Evolutionary conservation across 2,888 invertebrate species (phyloP).

Genomic region (Amphipyra tragopoginis): DNA sequence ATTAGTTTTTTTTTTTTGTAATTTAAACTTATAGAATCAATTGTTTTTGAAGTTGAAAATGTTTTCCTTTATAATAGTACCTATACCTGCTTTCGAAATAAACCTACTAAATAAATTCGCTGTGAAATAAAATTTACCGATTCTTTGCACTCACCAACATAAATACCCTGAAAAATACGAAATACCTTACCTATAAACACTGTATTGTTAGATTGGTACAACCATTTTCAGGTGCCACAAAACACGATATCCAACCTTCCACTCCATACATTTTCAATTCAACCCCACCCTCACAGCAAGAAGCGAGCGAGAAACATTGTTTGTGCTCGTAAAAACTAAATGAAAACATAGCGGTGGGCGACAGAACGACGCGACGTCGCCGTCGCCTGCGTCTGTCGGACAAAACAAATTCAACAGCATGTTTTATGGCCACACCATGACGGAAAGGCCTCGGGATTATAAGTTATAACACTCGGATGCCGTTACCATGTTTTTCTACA

Average conservation of each 20-base stretch:
- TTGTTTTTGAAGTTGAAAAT: too few relatives aligned
- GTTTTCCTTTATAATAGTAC: too few relatives aligned
- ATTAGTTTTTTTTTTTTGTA: too few relatives aligned
- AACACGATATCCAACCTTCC: constrained; percentile 38
- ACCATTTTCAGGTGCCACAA: constrained; percentile 25
- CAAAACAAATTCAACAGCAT: constrained; percentile 67
- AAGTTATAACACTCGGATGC: constrained; percentile 37
- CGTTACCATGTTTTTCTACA: constrained; percentile 22
- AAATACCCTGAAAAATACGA: too few relatives aligned
- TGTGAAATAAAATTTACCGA: too few relatives aligned
- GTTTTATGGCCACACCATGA: constrained; percentile 50
- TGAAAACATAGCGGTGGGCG: constrained; percentile 68
- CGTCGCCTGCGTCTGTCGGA: constrained; percentile 58
- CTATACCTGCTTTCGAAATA: too few relatives aligned
- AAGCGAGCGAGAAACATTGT: constrained; percentile 64
- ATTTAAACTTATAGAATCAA: too few relatives aligned
- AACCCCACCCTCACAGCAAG: constrained; percentile 57
- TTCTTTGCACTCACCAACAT: too few relatives aligned
- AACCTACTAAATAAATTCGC: too few relatives aligned
- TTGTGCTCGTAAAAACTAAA: constrained; percentile 78
- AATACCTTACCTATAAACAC: too few relatives aligned
- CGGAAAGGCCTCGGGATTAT: constrained; percentile 31
- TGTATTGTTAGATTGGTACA: too few relatives aligned
- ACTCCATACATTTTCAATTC: constrained; percentile 43
- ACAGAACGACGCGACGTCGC: constrained; percentile 59